phyloP scores from a whole-genome alignment of 2,797 vertebrate genomes.

The Champsocephalus esox region DNA sequence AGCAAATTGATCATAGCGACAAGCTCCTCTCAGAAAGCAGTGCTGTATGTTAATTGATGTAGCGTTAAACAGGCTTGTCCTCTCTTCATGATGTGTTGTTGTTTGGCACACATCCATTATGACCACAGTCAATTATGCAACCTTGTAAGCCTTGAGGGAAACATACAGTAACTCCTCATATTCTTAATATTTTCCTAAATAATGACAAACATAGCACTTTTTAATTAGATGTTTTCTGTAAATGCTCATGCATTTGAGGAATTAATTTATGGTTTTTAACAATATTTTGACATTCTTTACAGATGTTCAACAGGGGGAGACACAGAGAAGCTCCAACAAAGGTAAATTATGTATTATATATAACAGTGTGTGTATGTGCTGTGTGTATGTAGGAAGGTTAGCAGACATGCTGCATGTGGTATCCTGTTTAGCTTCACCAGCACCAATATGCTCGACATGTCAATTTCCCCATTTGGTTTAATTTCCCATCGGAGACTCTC shows the following conservation, averaged over 20 bases:
- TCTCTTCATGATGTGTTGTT: slow-evolving; percentile 23
- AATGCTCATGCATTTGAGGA: neutral
- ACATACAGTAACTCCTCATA: slow-evolving; percentile 15
- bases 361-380: slow-evolving; percentile 1
- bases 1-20: slow-evolving; percentile 35
- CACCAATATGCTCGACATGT: slow-evolving; percentile 52
- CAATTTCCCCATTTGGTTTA: slow-evolving; percentile 52
- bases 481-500: slow-evolving; percentile 43
- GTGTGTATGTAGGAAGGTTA: slow-evolving; percentile 6
- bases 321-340: slow-evolving; percentile 79
- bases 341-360: slow-evolving; percentile 66
- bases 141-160: slow-evolving; percentile 17
- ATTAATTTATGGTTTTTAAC: slow-evolving; percentile 30
- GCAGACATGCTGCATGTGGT: slow-evolving; percentile 22
- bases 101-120: slow-evolving; percentile 36
- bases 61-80: slow-evolving; percentile 10
- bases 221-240: slow-evolving; percentile 41
- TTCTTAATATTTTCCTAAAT: slow-evolving; percentile 5
- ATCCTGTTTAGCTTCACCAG: slow-evolving; percentile 51
- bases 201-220: neutral
- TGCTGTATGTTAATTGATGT: neutral
- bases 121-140: slow-evolving; percentile 35
- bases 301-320: slow-evolving; percentile 85
- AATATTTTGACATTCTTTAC: slow-evolving; percentile 56
- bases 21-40: neutral